Evolutionary conservation across 1,140 invertebrate species (phyloP).

Genomic region (Bombus terrestris): DNA sequence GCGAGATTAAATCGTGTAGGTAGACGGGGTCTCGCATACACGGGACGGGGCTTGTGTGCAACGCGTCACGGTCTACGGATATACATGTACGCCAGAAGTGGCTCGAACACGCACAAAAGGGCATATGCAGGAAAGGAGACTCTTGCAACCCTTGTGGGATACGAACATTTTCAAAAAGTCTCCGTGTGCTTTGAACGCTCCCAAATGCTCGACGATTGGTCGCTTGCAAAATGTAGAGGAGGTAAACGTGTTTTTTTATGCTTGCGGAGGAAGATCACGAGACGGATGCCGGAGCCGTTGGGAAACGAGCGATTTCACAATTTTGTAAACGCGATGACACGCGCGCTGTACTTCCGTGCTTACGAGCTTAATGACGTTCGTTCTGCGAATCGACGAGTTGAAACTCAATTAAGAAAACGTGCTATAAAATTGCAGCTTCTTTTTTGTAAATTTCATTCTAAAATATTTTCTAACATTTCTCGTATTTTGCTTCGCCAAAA

Average conservation of each 20-base stretch:
- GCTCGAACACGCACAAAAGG: slow-evolving; percentile 34
- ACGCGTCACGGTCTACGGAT: slow-evolving; percentile 43
- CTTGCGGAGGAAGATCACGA: slow-evolving; percentile 19
- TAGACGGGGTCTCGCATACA: slow-evolving; percentile 12
- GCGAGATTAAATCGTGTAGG: slow-evolving; percentile 27
- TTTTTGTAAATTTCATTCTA: not conserved
- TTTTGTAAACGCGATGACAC: slow-evolving; percentile 40
- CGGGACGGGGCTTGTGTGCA: slow-evolving; percentile 12
- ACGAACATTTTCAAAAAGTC: slow-evolving; percentile 47
- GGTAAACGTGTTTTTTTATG: slow-evolving; percentile 4
- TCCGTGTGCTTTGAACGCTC: slow-evolving; percentile 15
- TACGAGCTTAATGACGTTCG: slow-evolving; percentile 39
- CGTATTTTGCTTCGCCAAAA: too few relatives aligned
- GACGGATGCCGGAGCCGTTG: slow-evolving; percentile 31
- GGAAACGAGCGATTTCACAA: slow-evolving; percentile 51
- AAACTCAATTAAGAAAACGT: not conserved
- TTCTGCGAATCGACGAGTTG: not conserved
- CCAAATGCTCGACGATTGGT: slow-evolving; percentile 2
- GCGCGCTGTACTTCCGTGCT: slow-evolving; percentile 10
- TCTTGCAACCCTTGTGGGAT: slow-evolving; percentile 31
- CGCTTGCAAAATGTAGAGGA: not conserved
- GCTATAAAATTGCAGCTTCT: not conserved
- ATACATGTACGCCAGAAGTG: slow-evolving; percentile 36
- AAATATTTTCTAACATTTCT: not conserved
- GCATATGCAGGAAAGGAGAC: slow-evolving; percentile 9